phyloP scores from a whole-genome alignment of 2,797 vertebrate genomes.

The Falco naumanni region DNA sequence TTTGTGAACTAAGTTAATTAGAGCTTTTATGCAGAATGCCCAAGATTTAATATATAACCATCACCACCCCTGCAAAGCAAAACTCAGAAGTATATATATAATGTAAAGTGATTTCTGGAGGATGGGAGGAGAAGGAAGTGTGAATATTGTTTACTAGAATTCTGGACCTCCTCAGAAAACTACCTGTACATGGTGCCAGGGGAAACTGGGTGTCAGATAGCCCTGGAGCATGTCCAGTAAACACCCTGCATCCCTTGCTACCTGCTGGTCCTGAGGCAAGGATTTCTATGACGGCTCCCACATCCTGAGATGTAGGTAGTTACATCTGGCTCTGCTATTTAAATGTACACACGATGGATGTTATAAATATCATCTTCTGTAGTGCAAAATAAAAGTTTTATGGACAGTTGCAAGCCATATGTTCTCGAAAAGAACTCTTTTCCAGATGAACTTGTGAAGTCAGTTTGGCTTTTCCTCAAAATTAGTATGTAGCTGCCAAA shows the following conservation, averaged over 20 bases:
- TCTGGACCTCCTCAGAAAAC: not conserved
- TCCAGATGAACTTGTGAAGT: not conserved
- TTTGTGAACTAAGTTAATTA: not conserved
- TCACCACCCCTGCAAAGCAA: not conserved
- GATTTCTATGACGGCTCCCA: not conserved
- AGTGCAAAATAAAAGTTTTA: constrained; percentile 18
- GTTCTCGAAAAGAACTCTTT: constrained; percentile 18
- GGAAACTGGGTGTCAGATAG: not conserved
- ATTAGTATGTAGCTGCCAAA: not conserved
- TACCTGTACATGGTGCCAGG: not conserved
- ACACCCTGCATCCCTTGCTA: not conserved
- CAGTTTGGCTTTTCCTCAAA: constrained; percentile 7
- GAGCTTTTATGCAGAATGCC: not conserved
- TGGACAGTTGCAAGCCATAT: constrained; percentile 11
- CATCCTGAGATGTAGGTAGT: not conserved
- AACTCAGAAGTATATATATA: not conserved
- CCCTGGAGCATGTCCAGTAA: not conserved
- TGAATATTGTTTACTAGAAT: not conserved
- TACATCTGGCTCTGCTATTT: not conserved
- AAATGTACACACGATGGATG: not conserved
- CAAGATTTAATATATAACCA: not conserved
- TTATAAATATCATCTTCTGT: not conserved
- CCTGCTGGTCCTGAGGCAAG: not conserved
- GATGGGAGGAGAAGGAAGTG: not conserved
- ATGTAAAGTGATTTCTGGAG: not conserved